phyloP scores from a whole-genome alignment of 1,140 invertebrate genomes.

The Apis mellifera region Amel_HAv3.1 CM009934.2:3917501-3918000 shows the following conservation, averaged over 20 bases:
- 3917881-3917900: no score
- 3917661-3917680: not conserved
- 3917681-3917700: not conserved
- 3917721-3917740: no score
- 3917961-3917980: slow-evolving; percentile 57
- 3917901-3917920: not conserved
- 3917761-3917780: no score
- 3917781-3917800: no score
- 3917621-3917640: slow-evolving; percentile 1
- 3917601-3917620: slow-evolving; percentile 44
- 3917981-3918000: slow-evolving; percentile 79
- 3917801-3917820: no score
- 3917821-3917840: no score
- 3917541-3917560: slow-evolving; percentile 78
- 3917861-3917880: no score
- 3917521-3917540: slow-evolving; percentile 74
- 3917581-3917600: slow-evolving; percentile 67
- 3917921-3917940: not conserved
- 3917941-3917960: slow-evolving; percentile 28
- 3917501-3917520: slow-evolving; percentile 75
- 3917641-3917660: not conserved
- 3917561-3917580: slow-evolving; percentile 50
- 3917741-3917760: no score
- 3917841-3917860: no score
- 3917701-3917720: not conserved